A percentile compares a stretch with the other conserved stretches of the same genome.
These are phyloP conservation scores for Odontophorus gujanensis DNA, from an alignment of 2,113 vertebrate species.

Conservation along the genomic window DNA sequence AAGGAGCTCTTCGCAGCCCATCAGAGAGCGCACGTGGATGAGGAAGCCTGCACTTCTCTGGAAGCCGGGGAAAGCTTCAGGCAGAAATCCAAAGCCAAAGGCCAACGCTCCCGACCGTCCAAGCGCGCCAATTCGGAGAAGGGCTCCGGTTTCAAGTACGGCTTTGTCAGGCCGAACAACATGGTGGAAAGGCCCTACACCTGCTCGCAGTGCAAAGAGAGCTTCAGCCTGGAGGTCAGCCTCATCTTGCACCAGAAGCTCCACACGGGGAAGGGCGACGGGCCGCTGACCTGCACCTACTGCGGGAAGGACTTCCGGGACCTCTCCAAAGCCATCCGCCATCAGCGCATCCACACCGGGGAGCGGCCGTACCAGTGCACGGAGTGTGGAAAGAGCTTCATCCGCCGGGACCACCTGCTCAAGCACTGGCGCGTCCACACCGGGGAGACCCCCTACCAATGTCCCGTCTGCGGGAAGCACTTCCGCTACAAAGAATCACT, in stretches of 20 bases:
- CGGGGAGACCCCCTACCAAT: constrained; percentile 83
- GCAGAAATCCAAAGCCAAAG: constrained; percentile 65
- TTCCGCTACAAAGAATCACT: constrained; percentile 85
- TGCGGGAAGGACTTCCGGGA: constrained; percentile 81
- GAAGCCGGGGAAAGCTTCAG: constrained; percentile 20
- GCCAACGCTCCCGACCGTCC: constrained; percentile 76
- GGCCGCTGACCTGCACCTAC: constrained; percentile 81
- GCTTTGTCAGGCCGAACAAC: constrained; percentile 73
- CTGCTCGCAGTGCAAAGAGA: constrained; percentile 88
- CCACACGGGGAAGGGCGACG: constrained; percentile 80
- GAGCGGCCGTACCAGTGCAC: constrained; percentile 93
- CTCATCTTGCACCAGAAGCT: constrained; percentile 90
- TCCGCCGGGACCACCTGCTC: constrained; percentile 89
- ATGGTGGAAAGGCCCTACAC: constrained; percentile 86
- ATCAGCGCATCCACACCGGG: constrained; percentile 86
- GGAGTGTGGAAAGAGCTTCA: constrained; percentile 90
- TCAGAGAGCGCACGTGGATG: constrained; percentile 39
- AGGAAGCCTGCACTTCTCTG: constrained; percentile 49
- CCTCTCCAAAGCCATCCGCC: constrained; percentile 79
- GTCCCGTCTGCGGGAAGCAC: constrained; percentile 80
- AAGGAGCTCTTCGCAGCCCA: constrained; percentile 60
- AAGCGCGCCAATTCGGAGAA: constrained; percentile 79
- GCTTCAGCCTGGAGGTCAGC: constrained; percentile 90
- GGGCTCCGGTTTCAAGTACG: constrained; percentile 57
- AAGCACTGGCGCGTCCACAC: constrained; percentile 92